Conservation (phyloP, 1,140 invertebrate genomes). For the Bactericera cockerelli region DNA sequence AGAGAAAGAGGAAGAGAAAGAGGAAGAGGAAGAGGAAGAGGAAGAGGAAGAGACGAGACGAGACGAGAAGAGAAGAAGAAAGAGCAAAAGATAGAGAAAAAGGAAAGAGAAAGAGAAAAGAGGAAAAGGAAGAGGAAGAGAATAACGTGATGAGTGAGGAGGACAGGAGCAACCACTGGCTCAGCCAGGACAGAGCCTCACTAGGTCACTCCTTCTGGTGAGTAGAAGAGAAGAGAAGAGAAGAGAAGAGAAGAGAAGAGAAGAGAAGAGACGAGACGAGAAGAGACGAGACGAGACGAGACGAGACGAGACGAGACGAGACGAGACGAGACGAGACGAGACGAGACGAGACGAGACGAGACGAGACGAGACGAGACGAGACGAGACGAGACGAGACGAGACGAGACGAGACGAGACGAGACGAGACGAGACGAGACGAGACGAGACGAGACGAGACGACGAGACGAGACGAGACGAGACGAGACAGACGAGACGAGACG, state of each 20-base stretch:
- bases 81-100: too few relatives aligned
- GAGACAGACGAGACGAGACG: not conserved
- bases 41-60: too few relatives aligned
- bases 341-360: slow-evolving; percentile 53
- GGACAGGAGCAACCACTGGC: slow-evolving; percentile 56
- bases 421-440: too few relatives aligned
- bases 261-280: slow-evolving; percentile 52
- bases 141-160: slow-evolving; percentile 65
- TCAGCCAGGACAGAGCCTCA: slow-evolving; percentile 45
- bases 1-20: slow-evolving; percentile 58
- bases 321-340: slow-evolving; percentile 50
- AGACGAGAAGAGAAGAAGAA: too few relatives aligned
- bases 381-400: slow-evolving; percentile 57
- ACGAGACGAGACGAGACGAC: too few relatives aligned
- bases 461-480: too few relatives aligned
- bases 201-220: slow-evolving; percentile 67
- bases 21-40: slow-evolving; percentile 50
- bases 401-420: slow-evolving; percentile 47
- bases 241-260: slow-evolving; percentile 50
- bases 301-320: slow-evolving; percentile 70
- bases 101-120: too few relatives aligned
- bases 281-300: too few relatives aligned
- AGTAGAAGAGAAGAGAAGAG: slow-evolving; percentile 54
- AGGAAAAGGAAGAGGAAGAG: too few relatives aligned
- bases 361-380: slow-evolving; percentile 56